Percentiles rank a stretch among this genome's conserved stretches.
Evolutionary conservation across 2,797 vertebrate species (phyloP).

Genomic region (Apogon hyalosoma): DNA sequence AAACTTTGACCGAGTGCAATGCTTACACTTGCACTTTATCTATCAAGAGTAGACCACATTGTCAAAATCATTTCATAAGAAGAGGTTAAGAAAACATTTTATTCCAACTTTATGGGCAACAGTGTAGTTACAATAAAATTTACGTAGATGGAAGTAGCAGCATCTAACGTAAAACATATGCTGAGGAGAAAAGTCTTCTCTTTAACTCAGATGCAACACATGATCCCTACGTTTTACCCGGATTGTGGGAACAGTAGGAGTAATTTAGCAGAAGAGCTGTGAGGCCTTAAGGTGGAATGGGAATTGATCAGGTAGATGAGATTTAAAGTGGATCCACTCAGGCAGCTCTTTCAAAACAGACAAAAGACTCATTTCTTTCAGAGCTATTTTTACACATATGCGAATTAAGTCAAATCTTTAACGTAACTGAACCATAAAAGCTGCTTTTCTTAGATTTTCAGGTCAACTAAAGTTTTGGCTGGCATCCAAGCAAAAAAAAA

Average conservation of each 20-base stretch:
- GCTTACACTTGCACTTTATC: too few relatives aligned
- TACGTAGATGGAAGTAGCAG: too few relatives aligned
- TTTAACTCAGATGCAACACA: too few relatives aligned
- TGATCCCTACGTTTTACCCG: neutral
- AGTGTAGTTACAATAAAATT: too few relatives aligned
- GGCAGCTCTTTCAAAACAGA: conserved; percentile 9
- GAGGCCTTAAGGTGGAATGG: neutral
- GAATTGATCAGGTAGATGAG: neutral
- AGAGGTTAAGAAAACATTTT: too few relatives aligned
- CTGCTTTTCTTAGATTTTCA: conserved; percentile 26
- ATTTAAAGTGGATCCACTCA: conserved; percentile 15
- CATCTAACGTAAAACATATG: neutral
- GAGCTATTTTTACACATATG: neutral
- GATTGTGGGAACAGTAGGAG: neutral
- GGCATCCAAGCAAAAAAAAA: conserved; percentile 29
- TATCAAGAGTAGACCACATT: too few relatives aligned
- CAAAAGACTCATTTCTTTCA: neutral
- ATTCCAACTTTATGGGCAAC: too few relatives aligned
- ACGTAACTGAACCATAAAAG: conserved; percentile 34
- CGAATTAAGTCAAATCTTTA: conserved; percentile 16
- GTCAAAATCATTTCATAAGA: too few relatives aligned
- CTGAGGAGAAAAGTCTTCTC: neutral
- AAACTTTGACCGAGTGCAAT: too few relatives aligned
- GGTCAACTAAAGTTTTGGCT: conserved; percentile 35
- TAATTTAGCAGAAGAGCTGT: conserved; percentile 14